phyloP scores from a whole-genome alignment of 2,797 vertebrate species.

The Cynodonichthys magdalenae region DNA sequence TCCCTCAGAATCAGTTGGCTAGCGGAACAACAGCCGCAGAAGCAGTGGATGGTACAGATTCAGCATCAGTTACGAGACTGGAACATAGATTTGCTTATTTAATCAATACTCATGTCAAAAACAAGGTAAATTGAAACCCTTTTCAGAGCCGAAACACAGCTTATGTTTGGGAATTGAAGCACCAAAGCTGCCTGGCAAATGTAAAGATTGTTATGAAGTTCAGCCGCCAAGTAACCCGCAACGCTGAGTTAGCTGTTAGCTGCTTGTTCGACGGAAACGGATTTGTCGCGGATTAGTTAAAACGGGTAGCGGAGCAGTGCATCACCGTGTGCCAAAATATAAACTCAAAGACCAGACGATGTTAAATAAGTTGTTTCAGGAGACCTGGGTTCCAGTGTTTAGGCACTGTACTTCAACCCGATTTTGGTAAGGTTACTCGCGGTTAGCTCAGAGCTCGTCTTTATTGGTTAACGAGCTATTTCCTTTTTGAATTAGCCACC shows the following conservation, averaged over 20 bases:
- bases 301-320: constrained; percentile 34
- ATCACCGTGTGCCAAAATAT: background rate
- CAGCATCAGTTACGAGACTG: constrained; percentile 35
- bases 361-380: background rate
- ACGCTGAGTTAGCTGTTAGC: constrained; percentile 51
- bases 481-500: constrained; percentile 38
- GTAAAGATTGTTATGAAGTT: constrained; percentile 8
- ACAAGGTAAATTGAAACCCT: constrained; percentile 38
- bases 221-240: constrained; percentile 26
- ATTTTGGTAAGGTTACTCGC: constrained; percentile 16
- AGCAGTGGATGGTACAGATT: constrained; percentile 63
- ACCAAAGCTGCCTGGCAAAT: background rate
- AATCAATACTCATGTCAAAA: constrained; percentile 33
- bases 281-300: constrained; percentile 65
- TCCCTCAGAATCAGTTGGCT: constrained; percentile 52
- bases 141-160: rapidly evolving
- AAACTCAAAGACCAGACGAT: background rate
- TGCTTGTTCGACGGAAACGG: constrained; percentile 62
- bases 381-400: background rate
- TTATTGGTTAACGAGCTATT: constrained; percentile 26
- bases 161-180: background rate
- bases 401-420: background rate
- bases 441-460: constrained; percentile 27
- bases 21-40: constrained; percentile 64
- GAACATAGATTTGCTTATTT: constrained; percentile 56